Percentiles rank a stretch among this genome's conserved stretches.
These are phyloP conservation scores for Acrobasis suavella DNA, from an alignment of 2,888 invertebrate species.

Conservation along the genomic window DNA sequence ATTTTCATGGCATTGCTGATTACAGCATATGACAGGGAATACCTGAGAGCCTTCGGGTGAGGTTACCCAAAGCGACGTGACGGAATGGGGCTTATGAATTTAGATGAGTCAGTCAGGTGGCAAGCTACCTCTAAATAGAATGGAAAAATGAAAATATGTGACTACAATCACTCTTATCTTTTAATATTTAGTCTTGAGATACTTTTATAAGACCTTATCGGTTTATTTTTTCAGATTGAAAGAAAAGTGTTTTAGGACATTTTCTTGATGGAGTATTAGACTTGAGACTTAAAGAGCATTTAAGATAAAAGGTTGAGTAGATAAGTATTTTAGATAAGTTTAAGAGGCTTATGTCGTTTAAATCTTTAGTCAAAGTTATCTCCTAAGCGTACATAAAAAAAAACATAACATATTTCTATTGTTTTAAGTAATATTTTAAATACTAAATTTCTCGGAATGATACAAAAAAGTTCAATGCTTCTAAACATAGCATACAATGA, in stretches of 20 bases:
- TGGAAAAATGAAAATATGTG: not conserved
- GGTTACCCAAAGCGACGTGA: constrained; percentile 2
- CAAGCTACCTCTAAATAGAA: constrained; percentile 12
- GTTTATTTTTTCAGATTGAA: not conserved
- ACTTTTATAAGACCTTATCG: not conserved
- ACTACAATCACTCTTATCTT: not conserved
- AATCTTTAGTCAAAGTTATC: too few relatives aligned
- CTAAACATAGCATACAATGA: constrained; percentile 1
- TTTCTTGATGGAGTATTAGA: not conserved
- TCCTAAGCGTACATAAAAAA: too few relatives aligned
- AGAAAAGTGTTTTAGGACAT: not conserved
- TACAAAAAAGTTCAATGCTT: too few relatives aligned
- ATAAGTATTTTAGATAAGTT: not conserved
- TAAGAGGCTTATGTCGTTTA: not conserved
- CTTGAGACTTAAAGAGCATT: too few relatives aligned
- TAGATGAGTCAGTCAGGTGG: constrained; percentile 17
- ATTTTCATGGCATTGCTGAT: too few relatives aligned
- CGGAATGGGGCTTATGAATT: constrained; percentile 20
- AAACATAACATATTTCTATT: too few relatives aligned
- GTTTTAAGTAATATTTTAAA: too few relatives aligned
- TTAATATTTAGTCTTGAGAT: not conserved
- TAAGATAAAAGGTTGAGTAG: not conserved
- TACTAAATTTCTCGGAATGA: too few relatives aligned
- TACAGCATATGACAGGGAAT: too few relatives aligned
- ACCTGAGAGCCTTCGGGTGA: too few relatives aligned